Base-by-base conservation (phyloP, 2,888 invertebrate genomes). In the Achlya flavicornis region DNA sequence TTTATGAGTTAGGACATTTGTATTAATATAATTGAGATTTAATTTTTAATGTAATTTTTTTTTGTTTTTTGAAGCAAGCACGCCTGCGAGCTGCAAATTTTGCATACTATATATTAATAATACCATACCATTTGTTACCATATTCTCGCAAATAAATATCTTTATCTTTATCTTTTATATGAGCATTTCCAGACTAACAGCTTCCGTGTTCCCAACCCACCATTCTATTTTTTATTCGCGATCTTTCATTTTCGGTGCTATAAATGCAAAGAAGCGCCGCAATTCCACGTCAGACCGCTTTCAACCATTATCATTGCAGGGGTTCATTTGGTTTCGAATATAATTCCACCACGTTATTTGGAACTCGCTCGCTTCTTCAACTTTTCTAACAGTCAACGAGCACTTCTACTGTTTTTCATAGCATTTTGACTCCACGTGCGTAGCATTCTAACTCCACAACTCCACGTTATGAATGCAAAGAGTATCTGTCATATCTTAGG, bases 221-320 rank as follows among this genome's bases (percentile, higher is more conserved):
- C 74, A 74, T 81, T 83, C 74, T 76, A 83, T 81, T 85, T 84
- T 81, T 80, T 79, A 74, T 71, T 75, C 75, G 73, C 77, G 80
- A 84, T 84, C 78, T 85, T 88, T 85, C 85, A 86, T 87, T 88
- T 85, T 85, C 79, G 86, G 85, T 85, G 79, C 84, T 87, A 80
- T 87, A 88, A 88, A 89, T 88, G 87, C 87, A 87, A 87, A 87
- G 86, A 81, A 82, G 79, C 78, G 75, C 70, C 79, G 82, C 84
- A 85, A 86, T 87, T 84, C 79, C 71, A 73, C 75, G 76, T 77
- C 76, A 74, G 76, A 79, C 74, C 77, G 80, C 79, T 81, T 69
- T 65, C 71, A 64, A 69, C 81, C 77, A 83, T 85, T 84, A 85
- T 73, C 73, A 64, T 71, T 70, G 73, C 67, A 71, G 69, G 72